Evolutionary conservation across 92 coral and sea anemone genomes (phyloP).

Genomic region (Zoanthus sansibaricus): DNA sequence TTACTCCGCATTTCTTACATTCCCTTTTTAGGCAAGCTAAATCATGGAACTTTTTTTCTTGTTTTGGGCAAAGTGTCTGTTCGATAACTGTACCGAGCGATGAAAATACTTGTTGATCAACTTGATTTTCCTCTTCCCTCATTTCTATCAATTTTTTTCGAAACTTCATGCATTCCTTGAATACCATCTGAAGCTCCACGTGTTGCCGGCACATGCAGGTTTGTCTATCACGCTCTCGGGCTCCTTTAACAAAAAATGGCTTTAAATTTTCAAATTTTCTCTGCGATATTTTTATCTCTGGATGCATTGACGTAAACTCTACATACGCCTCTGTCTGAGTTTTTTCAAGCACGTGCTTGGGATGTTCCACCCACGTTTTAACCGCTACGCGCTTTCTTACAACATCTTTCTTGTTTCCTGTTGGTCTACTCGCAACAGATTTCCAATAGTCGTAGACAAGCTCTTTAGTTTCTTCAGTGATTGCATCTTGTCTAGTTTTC

Average conservation of each 20-base stretch:
- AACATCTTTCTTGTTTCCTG: constrained; percentile 12
- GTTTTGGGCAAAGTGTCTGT: constrained; percentile 37
- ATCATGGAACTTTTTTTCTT: constrained; percentile 9
- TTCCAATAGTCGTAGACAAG: constrained; percentile 28
- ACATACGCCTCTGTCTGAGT: constrained; percentile 17
- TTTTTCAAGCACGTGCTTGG: constrained; percentile 24
- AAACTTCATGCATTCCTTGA: constrained; percentile 13
- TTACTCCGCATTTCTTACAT: constrained; percentile 33
- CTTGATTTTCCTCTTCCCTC: constrained; percentile 3
- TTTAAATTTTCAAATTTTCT: constrained; percentile 9
- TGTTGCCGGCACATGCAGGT: constrained; percentile 13
- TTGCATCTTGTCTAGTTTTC: constrained; percentile 24
- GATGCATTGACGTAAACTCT: constrained; percentile 23
- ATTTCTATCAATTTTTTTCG: neutral
- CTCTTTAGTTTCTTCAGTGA: constrained; percentile 26
- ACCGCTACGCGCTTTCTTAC: constrained; percentile 7
- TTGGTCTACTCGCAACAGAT: constrained; percentile 20
- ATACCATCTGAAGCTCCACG: constrained; percentile 15
- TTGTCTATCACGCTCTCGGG: neutral
- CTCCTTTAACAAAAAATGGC: constrained; percentile 1
- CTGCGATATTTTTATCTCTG: constrained; percentile 18
- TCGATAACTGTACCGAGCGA: constrained; percentile 3
- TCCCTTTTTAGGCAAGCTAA: constrained; percentile 9
- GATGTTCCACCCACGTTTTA: constrained; percentile 30
- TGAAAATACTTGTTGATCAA: neutral